phyloP scores from a whole-genome alignment of 1,140 invertebrate genomes.

The Matsumurasca onukii region DNA sequence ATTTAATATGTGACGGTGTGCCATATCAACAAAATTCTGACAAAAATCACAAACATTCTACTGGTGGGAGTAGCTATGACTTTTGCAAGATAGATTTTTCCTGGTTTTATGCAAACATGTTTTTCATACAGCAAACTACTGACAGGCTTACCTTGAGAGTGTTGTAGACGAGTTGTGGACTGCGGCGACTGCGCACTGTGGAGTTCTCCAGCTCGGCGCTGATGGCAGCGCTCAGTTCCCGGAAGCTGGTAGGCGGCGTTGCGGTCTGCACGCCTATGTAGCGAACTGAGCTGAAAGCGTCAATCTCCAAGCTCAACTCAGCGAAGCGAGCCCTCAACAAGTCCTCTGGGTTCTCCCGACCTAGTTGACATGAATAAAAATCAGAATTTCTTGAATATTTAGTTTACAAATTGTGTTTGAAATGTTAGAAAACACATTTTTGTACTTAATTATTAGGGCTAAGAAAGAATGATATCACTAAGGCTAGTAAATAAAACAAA shows the following conservation, averaged over 20 bases:
- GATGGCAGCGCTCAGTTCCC: conserved; percentile 52
- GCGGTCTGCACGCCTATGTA: conserved; percentile 66
- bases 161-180: conserved; percentile 63
- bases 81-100: too few species aligned
- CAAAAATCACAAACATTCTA: too few species aligned
- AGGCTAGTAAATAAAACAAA: too few species aligned
- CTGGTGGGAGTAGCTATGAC: too few species aligned
- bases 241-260: conserved; percentile 57
- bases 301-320: conserved; percentile 60
- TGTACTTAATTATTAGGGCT: not conserved
- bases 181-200: conserved; percentile 64
- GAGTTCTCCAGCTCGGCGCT: conserved; percentile 64
- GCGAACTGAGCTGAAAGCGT: conserved; percentile 72
- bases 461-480: too few species aligned
- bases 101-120: too few species aligned
- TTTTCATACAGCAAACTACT: too few species aligned
- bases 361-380: conserved; percentile 50
- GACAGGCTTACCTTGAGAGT: conserved; percentile 62
- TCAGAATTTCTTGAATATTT: too few species aligned
- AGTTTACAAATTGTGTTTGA: too few species aligned
- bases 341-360: conserved; percentile 63
- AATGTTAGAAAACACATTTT: too few species aligned
- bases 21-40: too few species aligned
- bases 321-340: conserved; percentile 63
- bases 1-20: too few species aligned